These are phyloP conservation scores for Eolophus roseicapilla DNA, from an alignment of 2,113 vertebrate genomes.

Conservation along the genomic window DNA sequence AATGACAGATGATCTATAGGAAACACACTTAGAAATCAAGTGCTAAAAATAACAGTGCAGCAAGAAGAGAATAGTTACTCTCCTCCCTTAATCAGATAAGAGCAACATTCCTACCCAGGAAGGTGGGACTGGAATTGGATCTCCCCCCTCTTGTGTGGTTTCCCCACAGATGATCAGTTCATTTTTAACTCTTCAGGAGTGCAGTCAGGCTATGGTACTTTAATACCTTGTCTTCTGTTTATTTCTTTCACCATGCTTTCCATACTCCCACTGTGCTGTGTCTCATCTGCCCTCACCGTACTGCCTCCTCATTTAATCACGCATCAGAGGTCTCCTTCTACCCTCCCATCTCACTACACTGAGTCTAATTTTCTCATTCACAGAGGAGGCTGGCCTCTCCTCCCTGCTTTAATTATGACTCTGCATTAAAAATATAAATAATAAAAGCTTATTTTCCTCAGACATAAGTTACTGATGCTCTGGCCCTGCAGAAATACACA, in stretches of 20 bases:
- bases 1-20: conserved; percentile 4
- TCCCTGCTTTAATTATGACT: conserved; percentile 63
- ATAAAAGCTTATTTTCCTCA: conserved; percentile 38
- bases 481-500: conserved; percentile 36
- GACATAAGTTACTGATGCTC: conserved; percentile 14
- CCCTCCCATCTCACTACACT: conserved; percentile 50
- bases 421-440: conserved; percentile 45
- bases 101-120: background rate
- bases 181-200: conserved; percentile 52
- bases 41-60: conserved; percentile 19
- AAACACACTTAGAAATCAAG: background rate
- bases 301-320: conserved; percentile 63
- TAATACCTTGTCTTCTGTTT: conserved; percentile 53
- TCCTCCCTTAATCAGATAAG: background rate
- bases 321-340: conserved; percentile 50
- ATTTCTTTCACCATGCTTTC: conserved; percentile 39
- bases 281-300: conserved; percentile 47
- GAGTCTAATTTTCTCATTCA: conserved; percentile 64
- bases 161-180: conserved; percentile 33
- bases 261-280: conserved; percentile 44
- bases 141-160: background rate
- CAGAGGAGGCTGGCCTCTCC: conserved; percentile 59
- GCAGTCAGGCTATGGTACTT: conserved; percentile 32
- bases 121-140: background rate
- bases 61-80: conserved; percentile 20